Percentiles rank a stretch among this genome's conserved stretches.
Conservation (phyloP, 1,140 invertebrate genomes). For the Bombus consobrinus region DNA sequence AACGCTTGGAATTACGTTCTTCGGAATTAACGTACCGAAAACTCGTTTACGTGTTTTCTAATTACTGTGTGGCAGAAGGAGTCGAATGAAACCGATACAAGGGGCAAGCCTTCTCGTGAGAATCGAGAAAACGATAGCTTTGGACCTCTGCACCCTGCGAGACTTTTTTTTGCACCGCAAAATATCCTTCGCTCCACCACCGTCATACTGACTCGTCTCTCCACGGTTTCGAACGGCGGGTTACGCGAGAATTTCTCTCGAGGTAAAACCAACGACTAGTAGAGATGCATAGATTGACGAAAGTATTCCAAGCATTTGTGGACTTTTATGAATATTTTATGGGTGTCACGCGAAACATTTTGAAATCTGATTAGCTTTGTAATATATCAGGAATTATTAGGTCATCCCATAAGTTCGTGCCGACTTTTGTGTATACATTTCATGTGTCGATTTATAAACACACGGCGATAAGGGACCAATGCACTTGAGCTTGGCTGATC, state of each 20-base stretch:
- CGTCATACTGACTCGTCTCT: constrained; percentile 1
- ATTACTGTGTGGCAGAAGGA: constrained; percentile 45
- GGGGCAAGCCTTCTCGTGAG: not conserved
- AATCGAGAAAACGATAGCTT: constrained; percentile 37
- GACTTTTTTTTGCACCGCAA: not conserved
- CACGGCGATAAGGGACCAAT: too few species aligned
- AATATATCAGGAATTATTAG: not conserved
- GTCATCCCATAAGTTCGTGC: too few species aligned
- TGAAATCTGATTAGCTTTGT: not conserved
- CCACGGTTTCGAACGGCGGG: not conserved
- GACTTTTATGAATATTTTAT: not conserved
- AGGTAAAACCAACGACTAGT: not conserved
- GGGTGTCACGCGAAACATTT: not conserved
- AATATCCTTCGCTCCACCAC: not conserved
- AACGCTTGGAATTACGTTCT: constrained; percentile 60
- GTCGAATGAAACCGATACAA: constrained; percentile 27
- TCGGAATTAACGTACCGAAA: constrained; percentile 68
- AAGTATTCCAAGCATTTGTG: not conserved
- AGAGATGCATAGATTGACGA: not conserved
- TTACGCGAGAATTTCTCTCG: not conserved
- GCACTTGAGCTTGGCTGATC: too few species aligned
- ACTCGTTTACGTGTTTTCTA: constrained; percentile 68
- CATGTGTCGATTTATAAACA: too few species aligned
- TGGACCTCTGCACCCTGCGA: not conserved
- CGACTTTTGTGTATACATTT: too few species aligned